Conservation (phyloP, 2,888 invertebrate species). For the Antheraea assamensis region DNA sequence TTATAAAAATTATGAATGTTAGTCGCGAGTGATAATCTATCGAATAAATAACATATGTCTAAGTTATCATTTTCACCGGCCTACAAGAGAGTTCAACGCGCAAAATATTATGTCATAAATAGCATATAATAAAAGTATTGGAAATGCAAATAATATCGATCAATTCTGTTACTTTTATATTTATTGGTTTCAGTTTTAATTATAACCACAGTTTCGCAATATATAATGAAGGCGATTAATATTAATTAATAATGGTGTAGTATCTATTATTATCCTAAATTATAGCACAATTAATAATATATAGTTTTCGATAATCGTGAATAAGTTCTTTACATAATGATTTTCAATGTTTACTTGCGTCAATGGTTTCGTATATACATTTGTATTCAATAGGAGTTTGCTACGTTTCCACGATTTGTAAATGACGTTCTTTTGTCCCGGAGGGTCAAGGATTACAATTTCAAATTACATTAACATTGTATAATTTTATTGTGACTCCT, state of each 20-base stretch:
- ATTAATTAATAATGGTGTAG: neutral
- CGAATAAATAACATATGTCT: neutral
- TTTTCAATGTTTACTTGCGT: neutral
- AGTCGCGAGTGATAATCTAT: neutral
- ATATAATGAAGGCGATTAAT: neutral
- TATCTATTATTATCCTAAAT: neutral
- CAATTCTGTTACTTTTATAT: neutral
- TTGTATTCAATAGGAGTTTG: conserved; percentile 12
- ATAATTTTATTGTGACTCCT: conserved; percentile 15
- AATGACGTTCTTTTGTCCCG: conserved; percentile 18
- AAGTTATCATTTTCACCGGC: neutral
- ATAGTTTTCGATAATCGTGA: neutral
- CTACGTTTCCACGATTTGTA: conserved; percentile 16
- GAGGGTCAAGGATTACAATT: conserved; percentile 23
- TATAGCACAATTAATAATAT: neutral
- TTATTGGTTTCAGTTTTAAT: neutral
- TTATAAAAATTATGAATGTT: no score
- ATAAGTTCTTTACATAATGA: neutral
- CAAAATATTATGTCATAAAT: neutral
- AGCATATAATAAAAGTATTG: neutral
- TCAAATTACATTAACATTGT: conserved; percentile 17
- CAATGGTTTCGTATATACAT: conserved; percentile 1
- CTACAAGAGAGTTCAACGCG: conserved; percentile 22
- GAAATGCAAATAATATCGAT: neutral
- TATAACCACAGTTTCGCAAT: neutral